phyloP scores from a whole-genome alignment of 30 jellyfish, hydroid and myxozoan species.

The Rhopilema esculentum region DNA sequence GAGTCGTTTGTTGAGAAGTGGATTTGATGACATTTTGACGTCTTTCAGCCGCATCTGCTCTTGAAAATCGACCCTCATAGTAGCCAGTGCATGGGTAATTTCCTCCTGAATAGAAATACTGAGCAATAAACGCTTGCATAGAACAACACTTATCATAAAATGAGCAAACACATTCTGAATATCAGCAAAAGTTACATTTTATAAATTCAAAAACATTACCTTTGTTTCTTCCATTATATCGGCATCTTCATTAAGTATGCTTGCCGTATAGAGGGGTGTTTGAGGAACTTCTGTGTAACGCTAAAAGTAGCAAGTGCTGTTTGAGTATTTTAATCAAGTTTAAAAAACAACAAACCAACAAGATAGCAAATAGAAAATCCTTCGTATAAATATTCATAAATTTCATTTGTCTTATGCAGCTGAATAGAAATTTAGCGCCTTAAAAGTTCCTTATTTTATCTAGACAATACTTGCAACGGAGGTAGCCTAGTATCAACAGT shows the following conservation, averaged over 20 bases:
- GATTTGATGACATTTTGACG: slow-evolving; percentile 87
- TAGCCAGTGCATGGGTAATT: slow-evolving; percentile 87
- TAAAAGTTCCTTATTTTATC: no score
- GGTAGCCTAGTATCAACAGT: no score
- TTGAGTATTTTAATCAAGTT: not conserved
- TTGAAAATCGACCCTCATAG: slow-evolving; percentile 91
- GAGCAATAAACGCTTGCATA: no score
- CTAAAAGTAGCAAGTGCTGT: slow-evolving; percentile 36
- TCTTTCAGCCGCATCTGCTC: slow-evolving; percentile 91
- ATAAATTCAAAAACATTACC: no score
- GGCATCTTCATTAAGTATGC: slow-evolving; percentile 85
- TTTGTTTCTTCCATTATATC: slow-evolving; percentile 89
- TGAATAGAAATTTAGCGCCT: no score
- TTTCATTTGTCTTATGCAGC: no score
- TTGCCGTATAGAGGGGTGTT: slow-evolving; percentile 90
- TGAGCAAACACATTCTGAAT: no score
- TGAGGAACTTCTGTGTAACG: slow-evolving; percentile 96
- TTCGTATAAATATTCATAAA: not conserved
- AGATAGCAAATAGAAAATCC: not conserved
- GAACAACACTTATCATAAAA: no score
- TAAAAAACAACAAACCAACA: not conserved
- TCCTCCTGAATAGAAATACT: slow-evolving; percentile 75
- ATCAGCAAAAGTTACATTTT: no score
- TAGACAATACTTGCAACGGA: no score
- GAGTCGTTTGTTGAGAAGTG: slow-evolving; percentile 87